These are phyloP conservation scores for Australoheros facetus DNA, from an alignment of 2,797 vertebrate species.

Conservation along the genomic window DNA sequence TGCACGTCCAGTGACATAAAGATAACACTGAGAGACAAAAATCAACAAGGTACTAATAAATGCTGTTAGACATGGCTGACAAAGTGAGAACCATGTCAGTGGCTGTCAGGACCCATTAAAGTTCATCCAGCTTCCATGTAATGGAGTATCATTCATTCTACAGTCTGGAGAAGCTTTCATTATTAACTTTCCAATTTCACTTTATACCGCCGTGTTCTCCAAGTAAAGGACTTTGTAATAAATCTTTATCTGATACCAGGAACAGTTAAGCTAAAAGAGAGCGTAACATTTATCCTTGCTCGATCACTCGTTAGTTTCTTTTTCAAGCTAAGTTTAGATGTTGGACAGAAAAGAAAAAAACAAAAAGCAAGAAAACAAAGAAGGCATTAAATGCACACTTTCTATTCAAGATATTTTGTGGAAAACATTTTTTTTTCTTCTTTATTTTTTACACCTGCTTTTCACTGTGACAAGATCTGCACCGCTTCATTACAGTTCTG, in stretches of 20 bases:
- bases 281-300: neutral
- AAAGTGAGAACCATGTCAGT: conserved; percentile 42
- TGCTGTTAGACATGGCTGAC: conserved; percentile 68
- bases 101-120: conserved; percentile 59
- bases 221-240: neutral
- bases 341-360: neutral
- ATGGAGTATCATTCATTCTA: conserved; percentile 30
- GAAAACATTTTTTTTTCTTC: neutral
- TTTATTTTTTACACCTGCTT: neutral
- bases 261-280: neutral
- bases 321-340: neutral
- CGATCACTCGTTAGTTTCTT: fast-evolving
- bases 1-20: conserved; percentile 50
- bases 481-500: neutral
- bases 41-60: conserved; percentile 71
- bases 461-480: neutral
- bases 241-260: neutral
- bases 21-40: conserved; percentile 72
- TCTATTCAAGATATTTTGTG: neutral
- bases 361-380: neutral
- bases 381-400: neutral
- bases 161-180: conserved; percentile 17
- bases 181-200: conserved; percentile 13
- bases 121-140: conserved; percentile 30
- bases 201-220: neutral